Evolutionary conservation across 2,113 vertebrate genomes (phyloP), one percentile per base, ranked within the genome.

Genomic region (Pongo pygmaeus): DNA sequence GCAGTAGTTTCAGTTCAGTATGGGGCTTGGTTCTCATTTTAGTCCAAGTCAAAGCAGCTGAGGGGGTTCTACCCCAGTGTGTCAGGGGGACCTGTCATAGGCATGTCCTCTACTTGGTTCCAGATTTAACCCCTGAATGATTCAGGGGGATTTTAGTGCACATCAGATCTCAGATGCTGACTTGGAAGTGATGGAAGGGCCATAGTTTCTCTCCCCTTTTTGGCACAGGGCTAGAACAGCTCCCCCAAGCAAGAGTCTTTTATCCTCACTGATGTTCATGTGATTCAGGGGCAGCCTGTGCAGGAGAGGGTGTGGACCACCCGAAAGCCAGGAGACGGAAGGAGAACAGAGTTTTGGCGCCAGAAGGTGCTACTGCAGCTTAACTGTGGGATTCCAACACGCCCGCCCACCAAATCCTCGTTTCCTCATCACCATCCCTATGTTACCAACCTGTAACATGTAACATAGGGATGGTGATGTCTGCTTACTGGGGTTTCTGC

Each of bases 1-100:
- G 40, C 10, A 12, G 40, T 12, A 13, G 32, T 12, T 48, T 18
- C 2, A 1, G 50, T n/a, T 78, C 2, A 30, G 23, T 0, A 0
- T 40, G 57, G 52, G 30, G 40, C 20, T 0, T 27, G 70, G 32
- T 72, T 57, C 30, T 57, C 20, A 3, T 48, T 32, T 11, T 48
- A 52, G 50, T 38, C 18, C 25, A 23, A 0, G 17, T 6, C 32
- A 80, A 35, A 35, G 61, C 69, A 22, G 77, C 67, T 11, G 43
- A 5, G n/a, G 20, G 84, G 11, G 43, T 50, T 50, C 83, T 80
- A 0, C 64, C 14, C n/a, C n/a, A 27, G 14, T 9, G 61, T 40
- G 4, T 46, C 8, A 12, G 0, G 25, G 59, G 38, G 35, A 13
- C 61, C 35, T 13, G 2, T 30, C 32, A 5, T 1, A 20, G 46